Percentiles rank a stretch among this genome's conserved stretches.
phyloP scores from a whole-genome alignment of 2,113 vertebrate species.

The Ariopsis seemanni region DNA sequence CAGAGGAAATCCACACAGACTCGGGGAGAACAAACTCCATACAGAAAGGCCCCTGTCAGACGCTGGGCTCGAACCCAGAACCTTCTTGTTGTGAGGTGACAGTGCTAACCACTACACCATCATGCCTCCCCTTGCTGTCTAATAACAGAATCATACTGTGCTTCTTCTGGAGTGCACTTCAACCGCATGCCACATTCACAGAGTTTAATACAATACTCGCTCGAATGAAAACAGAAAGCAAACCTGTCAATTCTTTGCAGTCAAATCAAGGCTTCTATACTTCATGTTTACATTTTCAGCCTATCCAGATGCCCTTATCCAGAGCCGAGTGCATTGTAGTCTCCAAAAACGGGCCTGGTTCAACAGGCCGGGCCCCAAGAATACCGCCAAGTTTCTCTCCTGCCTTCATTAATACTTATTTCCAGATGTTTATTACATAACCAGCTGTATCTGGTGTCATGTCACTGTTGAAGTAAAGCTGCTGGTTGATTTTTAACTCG shows the following conservation, averaged over 20 bases:
- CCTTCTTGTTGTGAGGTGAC: no score
- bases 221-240: slow-evolving; percentile 20
- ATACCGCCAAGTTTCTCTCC: neutral
- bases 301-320: slow-evolving; percentile 1
- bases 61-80: no score
- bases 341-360: neutral
- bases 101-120: no score
- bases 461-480: neutral
- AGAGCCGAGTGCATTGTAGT: neutral
- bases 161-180: slow-evolving; percentile 27
- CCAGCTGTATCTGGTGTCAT: slow-evolving; percentile 5
- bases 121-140: neutral
- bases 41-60: no score
- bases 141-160: slow-evolving; percentile 13
- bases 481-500: neutral
- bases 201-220: slow-evolving; percentile 26
- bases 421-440: slow-evolving; percentile 22
- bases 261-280: slow-evolving; percentile 12
- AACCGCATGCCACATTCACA: slow-evolving; percentile 39
- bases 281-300: neutral
- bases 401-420: neutral
- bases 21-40: no score
- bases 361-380: neutral
- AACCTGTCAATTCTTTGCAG: slow-evolving; percentile 33
- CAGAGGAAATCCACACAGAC: no score